A percentile compares a stretch with the other conserved stretches of the same genome.
Evolutionary conservation across 1,140 invertebrate genomes (phyloP).

Genomic region (Brachionus paranguensis): DNA sequence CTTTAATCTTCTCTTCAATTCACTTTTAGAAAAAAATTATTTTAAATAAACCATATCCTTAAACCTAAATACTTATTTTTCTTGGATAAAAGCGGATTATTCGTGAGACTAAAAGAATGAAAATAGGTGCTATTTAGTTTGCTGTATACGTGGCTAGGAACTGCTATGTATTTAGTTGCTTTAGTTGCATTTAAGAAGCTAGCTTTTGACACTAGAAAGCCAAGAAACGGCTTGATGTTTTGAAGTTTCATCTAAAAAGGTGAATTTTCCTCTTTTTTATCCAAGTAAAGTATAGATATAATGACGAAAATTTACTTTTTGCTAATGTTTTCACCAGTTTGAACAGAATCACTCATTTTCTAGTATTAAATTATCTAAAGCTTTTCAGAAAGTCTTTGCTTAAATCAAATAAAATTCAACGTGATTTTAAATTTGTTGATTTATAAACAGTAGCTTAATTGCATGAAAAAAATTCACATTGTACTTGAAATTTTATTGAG

Average conservation of each 20-base stretch:
- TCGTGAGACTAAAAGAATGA: neutral
- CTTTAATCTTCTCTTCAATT: conserved; percentile 81
- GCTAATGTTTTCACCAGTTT: neutral
- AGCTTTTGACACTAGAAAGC: neutral
- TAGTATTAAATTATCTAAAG: neutral
- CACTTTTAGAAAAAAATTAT: conserved; percentile 60
- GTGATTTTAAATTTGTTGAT: neutral
- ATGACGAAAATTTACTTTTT: neutral
- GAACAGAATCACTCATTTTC: neutral
- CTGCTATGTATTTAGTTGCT: neutral
- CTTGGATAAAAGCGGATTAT: conserved; percentile 15
- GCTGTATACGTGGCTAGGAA: neutral
- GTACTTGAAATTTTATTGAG: neutral
- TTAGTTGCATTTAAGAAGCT: neutral
- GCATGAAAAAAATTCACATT: neutral
- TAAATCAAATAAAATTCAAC: neutral
- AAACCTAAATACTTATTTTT: neutral
- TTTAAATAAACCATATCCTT: neutral
- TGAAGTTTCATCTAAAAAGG: neutral
- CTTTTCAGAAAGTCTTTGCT: neutral
- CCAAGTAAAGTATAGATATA: neutral
- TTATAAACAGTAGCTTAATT: neutral
- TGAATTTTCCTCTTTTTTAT: neutral
- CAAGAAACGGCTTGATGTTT: neutral
- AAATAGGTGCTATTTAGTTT: neutral